These are phyloP conservation scores for Seriola dumerili DNA, from an alignment of 2,113 vertebrate species.

Conservation along the genomic window DNA sequence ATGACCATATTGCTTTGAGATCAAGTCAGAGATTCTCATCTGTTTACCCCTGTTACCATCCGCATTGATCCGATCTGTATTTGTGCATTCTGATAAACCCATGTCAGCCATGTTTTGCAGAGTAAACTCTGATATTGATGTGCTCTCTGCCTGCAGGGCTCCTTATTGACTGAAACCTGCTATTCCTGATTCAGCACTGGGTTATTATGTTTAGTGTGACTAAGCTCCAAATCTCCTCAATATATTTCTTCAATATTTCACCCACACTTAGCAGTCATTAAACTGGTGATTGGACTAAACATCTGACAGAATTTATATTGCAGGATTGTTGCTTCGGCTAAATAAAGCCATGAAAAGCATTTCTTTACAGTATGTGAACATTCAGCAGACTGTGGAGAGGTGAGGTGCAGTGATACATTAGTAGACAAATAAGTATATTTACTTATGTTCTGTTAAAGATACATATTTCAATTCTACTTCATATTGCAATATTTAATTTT, in stretches of 20 bases:
- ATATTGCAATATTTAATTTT: too few relatives aligned
- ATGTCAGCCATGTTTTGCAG: slow-evolving; percentile 18
- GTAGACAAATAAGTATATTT: not conserved
- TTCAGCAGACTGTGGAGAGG: not conserved
- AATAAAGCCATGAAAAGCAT: not conserved
- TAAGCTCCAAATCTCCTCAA: slow-evolving; percentile 21
- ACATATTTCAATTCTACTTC: not conserved
- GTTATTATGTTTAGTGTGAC: slow-evolving; percentile 34
- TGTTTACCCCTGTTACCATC: not conserved
- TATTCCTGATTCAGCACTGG: slow-evolving; percentile 29
- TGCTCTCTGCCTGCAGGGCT: slow-evolving; percentile 37
- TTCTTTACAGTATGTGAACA: not conserved
- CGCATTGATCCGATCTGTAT: slow-evolving; percentile 19
- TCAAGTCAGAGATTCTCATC: slow-evolving; percentile 10
- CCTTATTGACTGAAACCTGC: slow-evolving; percentile 38
- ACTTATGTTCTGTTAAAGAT: not conserved
- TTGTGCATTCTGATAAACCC: not conserved
- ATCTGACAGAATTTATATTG: slow-evolving; percentile 13
- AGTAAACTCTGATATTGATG: slow-evolving; percentile 43
- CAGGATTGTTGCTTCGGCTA: slow-evolving; percentile 8
- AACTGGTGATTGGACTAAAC: slow-evolving; percentile 17
- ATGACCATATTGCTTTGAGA: not conserved
- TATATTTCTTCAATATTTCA: slow-evolving; percentile 15
- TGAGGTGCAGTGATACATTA: not conserved
- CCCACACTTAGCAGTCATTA: slow-evolving; percentile 20